phyloP scores from a whole-genome alignment of 2,113 vertebrate genomes.

The Coturnix japonica region DNA sequence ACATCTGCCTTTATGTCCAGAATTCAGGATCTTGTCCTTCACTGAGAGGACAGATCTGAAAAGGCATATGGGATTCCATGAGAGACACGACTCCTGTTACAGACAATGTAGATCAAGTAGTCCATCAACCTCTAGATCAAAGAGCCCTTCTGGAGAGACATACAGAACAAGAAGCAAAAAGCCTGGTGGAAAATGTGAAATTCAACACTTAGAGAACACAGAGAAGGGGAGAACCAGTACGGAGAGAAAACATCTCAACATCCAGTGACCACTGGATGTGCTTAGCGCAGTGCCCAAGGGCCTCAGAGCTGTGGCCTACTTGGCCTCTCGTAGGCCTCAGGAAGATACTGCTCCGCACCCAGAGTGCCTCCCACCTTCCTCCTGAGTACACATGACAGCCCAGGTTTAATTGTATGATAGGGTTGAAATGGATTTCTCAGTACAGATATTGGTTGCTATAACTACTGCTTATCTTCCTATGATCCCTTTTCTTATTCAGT shows the following conservation, averaged over 20 bases:
- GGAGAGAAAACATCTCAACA: conserved; percentile 64
- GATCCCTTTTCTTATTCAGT: neutral
- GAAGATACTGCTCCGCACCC: too few relatives aligned
- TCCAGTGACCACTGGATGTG: conserved; percentile 42
- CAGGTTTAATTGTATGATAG: too few relatives aligned
- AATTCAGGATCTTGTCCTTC: conserved; percentile 73
- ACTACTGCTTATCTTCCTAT: neutral
- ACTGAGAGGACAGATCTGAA: conserved; percentile 72
- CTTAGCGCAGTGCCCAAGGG: too few relatives aligned
- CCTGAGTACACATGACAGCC: too few relatives aligned
- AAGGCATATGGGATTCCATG: conserved; percentile 76
- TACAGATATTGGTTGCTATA: neutral
- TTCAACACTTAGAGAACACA: conserved; percentile 84
- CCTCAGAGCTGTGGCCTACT: too few relatives aligned
- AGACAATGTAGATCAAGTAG: conserved; percentile 80
- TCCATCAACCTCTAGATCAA: conserved; percentile 80
- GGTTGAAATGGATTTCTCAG: neutral
- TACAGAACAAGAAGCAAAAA: conserved; percentile 81
- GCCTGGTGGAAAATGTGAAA: conserved; percentile 91
- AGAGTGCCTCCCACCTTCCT: too few relatives aligned
- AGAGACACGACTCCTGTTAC: conserved; percentile 75
- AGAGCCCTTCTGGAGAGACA: conserved; percentile 66
- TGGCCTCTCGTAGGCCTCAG: too few relatives aligned
- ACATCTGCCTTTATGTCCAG: too few relatives aligned
- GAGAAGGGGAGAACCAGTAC: conserved; percentile 23